Base-by-base conservation (phyloP, 37 sponge, comb jelly and placozoan species). In the Spongilla lacustris region DNA sequence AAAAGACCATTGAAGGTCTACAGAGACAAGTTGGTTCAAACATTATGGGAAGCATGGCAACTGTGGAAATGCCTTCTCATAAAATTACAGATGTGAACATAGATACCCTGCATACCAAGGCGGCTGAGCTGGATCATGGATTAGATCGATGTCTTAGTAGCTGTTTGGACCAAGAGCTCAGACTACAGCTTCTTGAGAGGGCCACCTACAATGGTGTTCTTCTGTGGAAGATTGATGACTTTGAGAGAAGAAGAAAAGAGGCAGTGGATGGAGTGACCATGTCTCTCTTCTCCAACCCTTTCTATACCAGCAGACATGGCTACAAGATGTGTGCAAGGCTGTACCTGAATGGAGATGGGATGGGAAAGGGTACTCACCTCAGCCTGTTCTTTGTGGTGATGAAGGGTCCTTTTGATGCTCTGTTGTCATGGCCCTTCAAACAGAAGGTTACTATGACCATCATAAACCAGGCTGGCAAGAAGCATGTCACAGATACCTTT, bases 291-390 rank as follows among this genome's bases (percentile, higher is more conserved):
- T 89, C 89, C 33, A 81, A 84, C 36, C 93, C 93, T 5, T 93
- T 93, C 36, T 93, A 93, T 74, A 86, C 93, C 14, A 69, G 79
- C 8, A 80, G 82, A 22, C 82, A 83, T 25, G 93, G 93, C 0
- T 93, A 93, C 86, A 93, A 93, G 79, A 93, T 93, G 93, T 93
- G 93, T 70, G 89, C 85, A 13, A 74, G 93, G 28, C 58, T 89
- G 31, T 93, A 93, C 50, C 58, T 89, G 32, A 93, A 93, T 78
- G 93, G 93, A 10, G 93, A 93, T 66, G 93, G 93, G 11, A 21
- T 89, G 74, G 93, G 93, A 14, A 93, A 89, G 49, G 76, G 67
- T 17, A 86, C 89, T 22, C 89, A 93, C 81, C 50, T 93, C 74
- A 86, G 86, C 66, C 76, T 93, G 77, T 93, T 93, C 80, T 93